Conservation (phyloP, 2,797 vertebrate species). For the Danio albolineatus region DNA sequence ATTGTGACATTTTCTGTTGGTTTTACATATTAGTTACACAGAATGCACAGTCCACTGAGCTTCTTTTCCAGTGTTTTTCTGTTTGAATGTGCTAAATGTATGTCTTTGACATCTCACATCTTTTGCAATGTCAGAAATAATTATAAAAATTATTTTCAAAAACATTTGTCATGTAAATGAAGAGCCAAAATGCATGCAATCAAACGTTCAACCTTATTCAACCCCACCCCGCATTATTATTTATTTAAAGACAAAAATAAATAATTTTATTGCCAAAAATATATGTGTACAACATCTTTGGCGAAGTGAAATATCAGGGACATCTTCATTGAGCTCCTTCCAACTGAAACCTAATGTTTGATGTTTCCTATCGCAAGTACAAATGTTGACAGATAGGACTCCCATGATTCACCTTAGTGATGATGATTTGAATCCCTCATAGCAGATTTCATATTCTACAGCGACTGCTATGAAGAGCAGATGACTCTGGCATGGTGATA, state of each 20-base stretch:
- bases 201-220: neutral
- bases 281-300: neutral
- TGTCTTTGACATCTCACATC: neutral
- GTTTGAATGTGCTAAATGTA: neutral
- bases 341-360: slow-evolving; percentile 31
- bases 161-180: too few relatives aligned
- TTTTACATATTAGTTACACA: neutral
- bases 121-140: neutral
- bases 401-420: slow-evolving; percentile 26
- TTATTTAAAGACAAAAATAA: too few relatives aligned
- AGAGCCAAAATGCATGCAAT: too few relatives aligned
- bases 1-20: neutral
- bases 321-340: neutral
- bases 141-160: too few relatives aligned
- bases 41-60: neutral
- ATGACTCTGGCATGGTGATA: slow-evolving; percentile 37
- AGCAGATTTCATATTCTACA: slow-evolving; percentile 44
- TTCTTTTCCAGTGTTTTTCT: neutral
- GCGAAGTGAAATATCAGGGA: neutral
- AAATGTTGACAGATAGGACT: slow-evolving; percentile 42
- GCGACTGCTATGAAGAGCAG: slow-evolving; percentile 42
- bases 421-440: slow-evolving; percentile 42
- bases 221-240: neutral
- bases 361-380: slow-evolving; percentile 33
- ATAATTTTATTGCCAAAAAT: neutral